Base-by-base conservation (phyloP, 2,113 vertebrate species). In the Hemichromis elongatus region DNA sequence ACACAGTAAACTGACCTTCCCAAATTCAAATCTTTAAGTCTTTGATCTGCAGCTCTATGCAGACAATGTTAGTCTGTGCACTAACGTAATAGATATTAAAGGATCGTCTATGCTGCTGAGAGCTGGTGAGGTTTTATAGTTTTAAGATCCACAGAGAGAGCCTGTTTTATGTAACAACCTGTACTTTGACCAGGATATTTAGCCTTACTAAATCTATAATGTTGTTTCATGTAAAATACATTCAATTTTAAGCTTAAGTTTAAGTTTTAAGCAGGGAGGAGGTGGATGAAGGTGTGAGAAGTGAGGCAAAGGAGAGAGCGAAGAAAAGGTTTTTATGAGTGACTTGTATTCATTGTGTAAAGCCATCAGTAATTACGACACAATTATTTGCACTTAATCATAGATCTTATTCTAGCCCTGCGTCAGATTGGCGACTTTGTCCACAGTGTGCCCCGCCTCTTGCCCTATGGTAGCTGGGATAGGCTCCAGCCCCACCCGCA, bases 291-390 rank as follows among this genome's bases (percentile, higher is more conserved):
- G 68, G 24, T 18, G 21, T 28, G 66, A 18, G 68, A 73, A 0
- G 40, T 1, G 21, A 73, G 42, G 3, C 40, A 28, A 73, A 28
- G 0, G 66, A 73, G 40, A 6, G 0, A 16, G 21, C 0, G 1
- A 45, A 28, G 66, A 70, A 70, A 73, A 24, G 47, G 21, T 6
- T 18, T 3, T 70, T 18, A 73, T 47, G 14, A 73, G 14, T 11
- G 2, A 5, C 47, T 0, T 73, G 66, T 28, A 73, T 73, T 0
- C 16, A 28, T 47, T 28, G 5, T 2, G 45, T 50, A 18, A 75
- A 75, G 45, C 9, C 68, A 75, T 50, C 42, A 2, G 42, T 6
- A 47, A 47, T 73, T 47, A 73, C 42, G 6, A 7, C 26, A 50
- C 10, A 30, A 30, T 50, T 30, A 75, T 50, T 50, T 0, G 24